Base-by-base conservation (phyloP, 2,113 vertebrate species). In the Burhinus bistriatus region DNA sequence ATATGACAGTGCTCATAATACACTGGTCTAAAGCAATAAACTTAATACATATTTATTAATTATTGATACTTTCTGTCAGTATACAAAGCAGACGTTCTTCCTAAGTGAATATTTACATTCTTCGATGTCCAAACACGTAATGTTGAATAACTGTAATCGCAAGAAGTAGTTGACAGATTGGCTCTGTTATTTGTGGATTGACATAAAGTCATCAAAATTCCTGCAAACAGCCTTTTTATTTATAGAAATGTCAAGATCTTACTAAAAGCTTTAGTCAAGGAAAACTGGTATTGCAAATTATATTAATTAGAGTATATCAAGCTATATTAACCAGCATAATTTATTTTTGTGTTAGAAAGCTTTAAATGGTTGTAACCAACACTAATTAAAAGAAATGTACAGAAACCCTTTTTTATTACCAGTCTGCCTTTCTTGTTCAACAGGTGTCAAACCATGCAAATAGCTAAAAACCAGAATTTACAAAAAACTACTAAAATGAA, bases 221-320 rank as follows among this genome's bases (percentile, higher is more conserved):
- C 27, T 80, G 75, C 49, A 82, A 93, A 83, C 54, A 82, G 44
- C 64, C 11, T 52, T 14, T 87, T 91, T 93, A 90, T 94, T 95
- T 84, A 90, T 72, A 72, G 71, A 91, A 94, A 96, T 70, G n/a
- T 38, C 68, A 97, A 83, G 57, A 34, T 82, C 86, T 89, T 75
- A 27, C 45, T 86, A 49, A 83, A 93, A 93, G 52, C 45, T 91
- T 96, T 91, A 96, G 62, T 85, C 76, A 96, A 75, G 65, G 69
- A 95, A 92, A 96, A 96, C 89, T 89, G 96, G 17, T 82, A 52
- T 69, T 96, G 61, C 42, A 93, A 92, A 93, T 91, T 83, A 57
- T 42, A 69, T 89, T 83, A 93, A 94, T 96, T 95, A 92, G 65
- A 70, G 51, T 78, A 36, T 78, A 89, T 83, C 40, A 92, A 81